phyloP scores from a whole-genome alignment of 2,113 vertebrate species.

The Ochotona curzoniae region DNA sequence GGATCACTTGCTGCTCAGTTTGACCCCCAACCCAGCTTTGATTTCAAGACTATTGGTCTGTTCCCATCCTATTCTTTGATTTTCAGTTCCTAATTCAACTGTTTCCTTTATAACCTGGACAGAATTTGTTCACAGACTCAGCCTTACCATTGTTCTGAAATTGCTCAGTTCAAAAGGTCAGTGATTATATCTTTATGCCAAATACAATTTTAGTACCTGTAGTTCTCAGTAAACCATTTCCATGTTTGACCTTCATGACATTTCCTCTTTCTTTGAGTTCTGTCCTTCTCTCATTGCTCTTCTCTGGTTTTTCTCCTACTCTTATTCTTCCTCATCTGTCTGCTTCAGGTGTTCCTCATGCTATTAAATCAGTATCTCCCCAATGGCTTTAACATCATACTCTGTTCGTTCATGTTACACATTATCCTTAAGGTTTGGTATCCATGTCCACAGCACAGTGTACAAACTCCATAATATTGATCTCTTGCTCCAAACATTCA shows the following conservation, averaged over 20 bases:
- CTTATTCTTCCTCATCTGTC: background rate
- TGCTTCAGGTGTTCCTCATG: background rate
- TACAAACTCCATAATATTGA: background rate
- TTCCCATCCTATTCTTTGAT: conserved; percentile 19
- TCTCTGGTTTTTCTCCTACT: background rate
- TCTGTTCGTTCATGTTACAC: background rate
- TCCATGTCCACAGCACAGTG: background rate
- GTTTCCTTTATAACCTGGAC: background rate
- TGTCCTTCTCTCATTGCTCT: background rate
- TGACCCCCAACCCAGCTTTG: background rate
- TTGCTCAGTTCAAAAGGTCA: background rate
- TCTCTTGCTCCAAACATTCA: conserved; percentile 25
- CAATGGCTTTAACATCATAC: background rate
- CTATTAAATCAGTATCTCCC: background rate
- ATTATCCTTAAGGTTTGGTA: background rate
- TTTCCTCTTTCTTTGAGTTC: background rate
- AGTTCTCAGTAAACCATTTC: background rate
- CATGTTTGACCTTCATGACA: background rate
- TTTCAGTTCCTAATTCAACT: conserved; percentile 13
- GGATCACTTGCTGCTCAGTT: background rate
- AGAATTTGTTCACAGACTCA: background rate
- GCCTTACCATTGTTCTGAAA: background rate
- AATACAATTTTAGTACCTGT: background rate
- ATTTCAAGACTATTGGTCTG: background rate
- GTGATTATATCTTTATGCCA: background rate